Evolutionary conservation across 1,140 invertebrate species (phyloP), one percentile per base, ranked within the genome.

Genomic region (Drosophila tani): DNA sequence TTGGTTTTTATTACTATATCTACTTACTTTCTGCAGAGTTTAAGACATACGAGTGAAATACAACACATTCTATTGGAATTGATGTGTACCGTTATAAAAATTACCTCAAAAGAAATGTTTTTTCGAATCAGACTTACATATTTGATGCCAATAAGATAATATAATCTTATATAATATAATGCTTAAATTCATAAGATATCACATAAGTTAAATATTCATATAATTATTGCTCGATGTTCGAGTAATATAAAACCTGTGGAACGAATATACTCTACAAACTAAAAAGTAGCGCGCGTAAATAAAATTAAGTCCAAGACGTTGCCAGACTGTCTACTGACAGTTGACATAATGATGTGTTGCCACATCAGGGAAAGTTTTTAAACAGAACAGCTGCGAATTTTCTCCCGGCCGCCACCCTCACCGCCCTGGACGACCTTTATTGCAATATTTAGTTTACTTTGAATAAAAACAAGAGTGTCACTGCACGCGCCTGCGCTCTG

Each of bases 401-500:
- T 15, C 32, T 17, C n/a, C 35, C 38, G 38, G 7, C 32, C 47
- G 19, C 73, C 56, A 17, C 56, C 43, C 29, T 7, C 27, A 29
- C 27, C 27, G 5, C 43, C 27, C 19, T 41, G 46, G 50, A 69
- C 19, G 19, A 19, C 21, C 17, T 3, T 55, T 21, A 38, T 45
- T 56, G 32, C 63, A 77, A 17, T 59, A 19, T 47, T 77, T 38
- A 46, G 27, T 68, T 55, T 62, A 51, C 41, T 43, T 57, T 38
- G 24, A 58, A 49, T 77, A 29, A 50, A 41, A 67, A 29, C 5
- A 43, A 62, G 46, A 27, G n/a, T 32, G 43, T 40, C 49, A 55
- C 68, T 47, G 19, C 47, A 43, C 65, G 74, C 84, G 84, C 81
- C 40, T 88, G 84, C 84, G 84, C 84, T 45, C 14, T 81, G 8